Conservation (phyloP, 1,140 invertebrate species). For the Drosophila murphyi region DNA sequence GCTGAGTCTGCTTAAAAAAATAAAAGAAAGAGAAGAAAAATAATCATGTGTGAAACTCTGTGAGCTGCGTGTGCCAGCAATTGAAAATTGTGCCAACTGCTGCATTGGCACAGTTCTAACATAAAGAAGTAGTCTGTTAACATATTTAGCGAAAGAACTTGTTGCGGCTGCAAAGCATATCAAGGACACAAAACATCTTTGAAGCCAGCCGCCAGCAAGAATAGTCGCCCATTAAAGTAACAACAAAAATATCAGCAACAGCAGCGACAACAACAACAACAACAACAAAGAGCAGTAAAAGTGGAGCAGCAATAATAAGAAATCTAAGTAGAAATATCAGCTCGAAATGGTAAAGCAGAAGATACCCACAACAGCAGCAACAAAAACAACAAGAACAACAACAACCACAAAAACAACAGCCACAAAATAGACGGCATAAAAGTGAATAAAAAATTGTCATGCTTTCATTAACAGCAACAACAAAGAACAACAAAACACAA, state of each 20-base stretch:
- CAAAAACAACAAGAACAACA: constrained; percentile 16
- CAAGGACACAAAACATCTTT: constrained; percentile 62
- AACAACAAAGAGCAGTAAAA: constrained; percentile 63
- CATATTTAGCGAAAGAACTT: constrained; percentile 54
- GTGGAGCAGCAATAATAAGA: constrained; percentile 74
- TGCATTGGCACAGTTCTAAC: constrained; percentile 47
- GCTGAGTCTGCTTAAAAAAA: neutral
- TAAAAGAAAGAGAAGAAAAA: neutral
- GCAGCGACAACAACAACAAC: constrained; percentile 32
- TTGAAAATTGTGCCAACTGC: constrained; percentile 41
- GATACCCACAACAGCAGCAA: constrained; percentile 30
- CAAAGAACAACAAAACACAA: constrained; percentile 37
- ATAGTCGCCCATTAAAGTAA: constrained; percentile 39
- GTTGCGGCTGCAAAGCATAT: constrained; percentile 42
- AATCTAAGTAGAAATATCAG: constrained; percentile 65
- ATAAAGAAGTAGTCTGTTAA: constrained; percentile 54
- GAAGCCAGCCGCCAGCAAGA: constrained; percentile 4
- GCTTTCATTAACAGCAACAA: constrained; percentile 73
- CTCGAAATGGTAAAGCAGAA: constrained; percentile 53
- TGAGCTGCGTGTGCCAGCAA: constrained; percentile 14
- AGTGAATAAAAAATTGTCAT: constrained; percentile 78
- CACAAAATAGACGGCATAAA: constrained; percentile 52
- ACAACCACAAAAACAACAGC: neutral
- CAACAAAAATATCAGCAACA: neutral
- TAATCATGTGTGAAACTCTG: constrained; percentile 39